Percentiles rank a stretch among this genome's conserved stretches.
These are phyloP conservation scores for Margarornis squamiger DNA, from an alignment of 2,797 vertebrate genomes.

Conservation along the genomic window DNA sequence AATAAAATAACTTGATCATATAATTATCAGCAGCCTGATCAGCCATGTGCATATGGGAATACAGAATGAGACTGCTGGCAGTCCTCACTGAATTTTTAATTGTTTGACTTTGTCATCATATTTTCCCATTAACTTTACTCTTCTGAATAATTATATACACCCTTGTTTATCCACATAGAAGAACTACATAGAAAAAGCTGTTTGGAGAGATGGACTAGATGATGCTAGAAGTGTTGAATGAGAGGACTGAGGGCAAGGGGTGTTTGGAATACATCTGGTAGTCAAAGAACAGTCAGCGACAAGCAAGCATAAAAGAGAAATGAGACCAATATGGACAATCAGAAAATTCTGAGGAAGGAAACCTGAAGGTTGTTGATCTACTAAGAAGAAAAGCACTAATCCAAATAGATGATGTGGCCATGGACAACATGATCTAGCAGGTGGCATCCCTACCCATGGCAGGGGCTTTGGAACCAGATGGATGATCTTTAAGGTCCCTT, in stretches of 20 bases:
- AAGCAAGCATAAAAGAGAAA: neutral
- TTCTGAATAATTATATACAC: neutral
- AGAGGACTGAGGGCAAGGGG: neutral
- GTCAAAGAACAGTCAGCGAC: neutral
- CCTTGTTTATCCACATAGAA: neutral
- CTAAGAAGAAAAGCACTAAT: neutral
- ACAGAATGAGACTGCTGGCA: neutral
- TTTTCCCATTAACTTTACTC: neutral
- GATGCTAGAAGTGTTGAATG: neutral
- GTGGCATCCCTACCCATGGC: neutral
- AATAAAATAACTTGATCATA: neutral
- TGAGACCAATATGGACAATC: neutral
- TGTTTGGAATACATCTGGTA: neutral
- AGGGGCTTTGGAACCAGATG: neutral
- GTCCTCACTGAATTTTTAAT: neutral
- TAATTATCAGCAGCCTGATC: conserved; percentile 21
- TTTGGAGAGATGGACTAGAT: neutral
- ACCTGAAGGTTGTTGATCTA: neutral
- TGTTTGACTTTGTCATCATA: neutral
- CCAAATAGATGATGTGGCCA: neutral
- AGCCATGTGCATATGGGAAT: neutral
- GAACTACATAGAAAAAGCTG: neutral
- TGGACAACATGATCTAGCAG: neutral
- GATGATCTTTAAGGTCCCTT: neutral
- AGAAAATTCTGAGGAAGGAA: neutral